A percentile compares a stretch with the other conserved stretches of the same genome.
Evolutionary conservation across 2,888 invertebrate species (phyloP).

Genomic region (Meloe dianella): DNA sequence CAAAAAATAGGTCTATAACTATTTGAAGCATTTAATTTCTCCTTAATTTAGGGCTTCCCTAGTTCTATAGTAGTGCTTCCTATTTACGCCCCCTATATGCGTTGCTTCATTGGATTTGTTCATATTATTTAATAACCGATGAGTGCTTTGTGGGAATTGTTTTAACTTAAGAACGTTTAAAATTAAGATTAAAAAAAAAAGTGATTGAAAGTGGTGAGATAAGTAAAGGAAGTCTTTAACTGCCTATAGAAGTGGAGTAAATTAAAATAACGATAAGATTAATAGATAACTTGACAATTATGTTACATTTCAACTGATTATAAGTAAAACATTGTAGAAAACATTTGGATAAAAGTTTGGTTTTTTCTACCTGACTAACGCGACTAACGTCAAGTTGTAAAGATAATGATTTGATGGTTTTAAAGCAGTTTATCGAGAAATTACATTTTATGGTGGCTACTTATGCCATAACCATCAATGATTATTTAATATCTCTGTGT

Average conservation of each 20-base stretch:
- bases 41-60: too few relatives aligned
- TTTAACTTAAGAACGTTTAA: not conserved
- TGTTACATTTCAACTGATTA: not conserved
- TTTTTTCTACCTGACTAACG: not conserved
- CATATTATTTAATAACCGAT: not conserved
- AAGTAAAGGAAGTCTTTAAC: not conserved
- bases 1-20: too few relatives aligned
- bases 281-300: not conserved
- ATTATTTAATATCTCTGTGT: not conserved
- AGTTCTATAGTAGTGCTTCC: too few relatives aligned
- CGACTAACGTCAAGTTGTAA: not conserved
- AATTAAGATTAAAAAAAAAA: not conserved
- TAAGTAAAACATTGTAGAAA: not conserved
- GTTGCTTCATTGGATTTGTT: too few relatives aligned
- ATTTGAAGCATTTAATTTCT: too few relatives aligned
- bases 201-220: not conserved
- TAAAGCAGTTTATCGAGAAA: not conserved
- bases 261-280: constrained; percentile 9
- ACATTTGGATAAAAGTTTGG: not conserved
- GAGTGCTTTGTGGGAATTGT: not conserved
- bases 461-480: not conserved
- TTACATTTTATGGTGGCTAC: not conserved
- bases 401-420: constrained; percentile 1
- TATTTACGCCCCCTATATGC: too few relatives aligned
- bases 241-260: not conserved